Percentiles rank a stretch among this genome's conserved stretches.
Conservation (phyloP, 2,888 invertebrate genomes). For the Desoria tigrina region DNA sequence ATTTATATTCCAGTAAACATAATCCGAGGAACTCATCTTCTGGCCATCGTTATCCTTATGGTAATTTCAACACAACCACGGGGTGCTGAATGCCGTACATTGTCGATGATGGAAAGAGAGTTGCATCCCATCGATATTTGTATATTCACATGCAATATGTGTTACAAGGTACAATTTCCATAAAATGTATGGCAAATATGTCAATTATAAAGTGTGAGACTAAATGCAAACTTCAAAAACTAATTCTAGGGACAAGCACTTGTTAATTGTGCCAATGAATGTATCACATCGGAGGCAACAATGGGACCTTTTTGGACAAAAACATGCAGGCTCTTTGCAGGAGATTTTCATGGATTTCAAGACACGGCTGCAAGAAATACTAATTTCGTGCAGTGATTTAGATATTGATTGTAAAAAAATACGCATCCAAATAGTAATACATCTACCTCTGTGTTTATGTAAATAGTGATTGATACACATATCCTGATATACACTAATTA, state of each 20-base stretch:
- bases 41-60: too few species aligned
- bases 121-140: conserved; percentile 54
- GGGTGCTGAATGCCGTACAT: not conserved
- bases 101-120: conserved; percentile 16
- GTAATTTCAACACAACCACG: too few species aligned
- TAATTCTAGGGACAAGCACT: conserved; percentile 50
- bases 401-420: too few species aligned
- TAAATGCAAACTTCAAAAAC: not conserved
- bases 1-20: too few species aligned
- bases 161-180: conserved; percentile 52
- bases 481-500: too few species aligned
- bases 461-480: too few species aligned
- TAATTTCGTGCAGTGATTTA: too few species aligned
- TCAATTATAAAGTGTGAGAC: too few species aligned
- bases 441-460: too few species aligned
- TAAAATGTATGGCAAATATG: conserved; percentile 12
- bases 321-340: conserved; percentile 50
- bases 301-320: conserved; percentile 51
- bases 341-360: conserved; percentile 13
- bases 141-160: conserved; percentile 54
- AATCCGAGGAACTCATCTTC: too few species aligned
- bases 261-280: conserved; percentile 54
- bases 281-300: conserved; percentile 49
- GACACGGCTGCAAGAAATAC: conserved; percentile 1
- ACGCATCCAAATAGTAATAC: too few species aligned